A percentile compares a stretch with the other conserved stretches of the same genome.
phyloP scores from a whole-genome alignment of 2,888 invertebrate species.

The Melinaea menophilus region DNA sequence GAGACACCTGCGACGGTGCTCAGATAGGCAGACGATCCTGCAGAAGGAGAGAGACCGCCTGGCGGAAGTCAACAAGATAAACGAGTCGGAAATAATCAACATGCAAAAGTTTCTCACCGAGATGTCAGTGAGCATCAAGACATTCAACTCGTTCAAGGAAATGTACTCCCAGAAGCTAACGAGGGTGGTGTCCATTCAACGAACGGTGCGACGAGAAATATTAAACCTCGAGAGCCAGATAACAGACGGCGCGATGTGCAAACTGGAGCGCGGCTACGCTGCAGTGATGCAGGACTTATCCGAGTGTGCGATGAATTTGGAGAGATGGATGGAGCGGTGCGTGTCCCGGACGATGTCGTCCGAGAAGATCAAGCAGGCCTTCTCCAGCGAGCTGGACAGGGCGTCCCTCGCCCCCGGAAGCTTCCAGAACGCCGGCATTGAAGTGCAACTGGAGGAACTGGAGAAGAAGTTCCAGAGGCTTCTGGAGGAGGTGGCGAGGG shows the following conservation, averaged over 20 bases:
- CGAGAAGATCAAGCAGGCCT: slow-evolving; percentile 65
- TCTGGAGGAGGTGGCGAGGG: slow-evolving; percentile 54
- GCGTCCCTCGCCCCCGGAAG: slow-evolving; percentile 45
- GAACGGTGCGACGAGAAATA: slow-evolving; percentile 65
- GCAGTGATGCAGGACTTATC: slow-evolving; percentile 64
- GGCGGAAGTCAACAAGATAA: slow-evolving; percentile 60
- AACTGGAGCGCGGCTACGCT: slow-evolving; percentile 60
- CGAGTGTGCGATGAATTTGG: slow-evolving; percentile 60
- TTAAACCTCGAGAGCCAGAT: slow-evolving; percentile 54
- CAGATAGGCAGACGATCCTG: slow-evolving; percentile 57
- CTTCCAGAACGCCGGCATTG: slow-evolving; percentile 60
- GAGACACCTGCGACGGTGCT: slow-evolving; percentile 57
- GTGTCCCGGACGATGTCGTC: slow-evolving; percentile 53
- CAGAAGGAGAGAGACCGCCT: slow-evolving; percentile 66
- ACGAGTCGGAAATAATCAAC: slow-evolving; percentile 65
- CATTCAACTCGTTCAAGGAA: slow-evolving; percentile 61
- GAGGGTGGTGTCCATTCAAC: slow-evolving; percentile 57
- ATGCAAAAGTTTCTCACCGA: slow-evolving; percentile 66
- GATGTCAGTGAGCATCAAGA: slow-evolving; percentile 59
- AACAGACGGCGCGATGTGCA: slow-evolving; percentile 51
- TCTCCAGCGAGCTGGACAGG: slow-evolving; percentile 52
- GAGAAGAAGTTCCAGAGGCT: slow-evolving; percentile 65
- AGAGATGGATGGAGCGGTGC: slow-evolving; percentile 65
- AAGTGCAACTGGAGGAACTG: slow-evolving; percentile 62
- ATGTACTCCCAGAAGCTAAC: slow-evolving; percentile 62